Evolutionary conservation across 1,140 invertebrate genomes (phyloP).

Genomic region (Eupeodes corollae): DNA sequence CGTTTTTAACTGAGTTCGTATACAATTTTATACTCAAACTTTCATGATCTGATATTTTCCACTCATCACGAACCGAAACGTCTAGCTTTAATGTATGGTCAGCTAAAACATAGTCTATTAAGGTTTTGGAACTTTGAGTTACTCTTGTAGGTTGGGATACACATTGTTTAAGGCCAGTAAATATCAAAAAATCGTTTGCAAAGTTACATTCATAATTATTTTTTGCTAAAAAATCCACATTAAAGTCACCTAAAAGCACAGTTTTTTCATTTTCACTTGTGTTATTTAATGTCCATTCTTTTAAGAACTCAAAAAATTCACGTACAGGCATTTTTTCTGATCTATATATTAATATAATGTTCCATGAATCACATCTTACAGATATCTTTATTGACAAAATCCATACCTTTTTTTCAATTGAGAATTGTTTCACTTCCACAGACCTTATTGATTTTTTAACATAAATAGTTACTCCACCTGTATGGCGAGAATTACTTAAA

Average conservation of each 20-base stretch:
- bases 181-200: too few relatives aligned
- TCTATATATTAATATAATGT: background rate
- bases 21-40: too few relatives aligned
- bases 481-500: conserved; percentile 1
- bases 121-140: background rate
- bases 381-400: background rate
- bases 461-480: conserved; percentile 9
- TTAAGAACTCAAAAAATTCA: background rate
- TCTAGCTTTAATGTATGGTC: too few relatives aligned
- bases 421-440: background rate
- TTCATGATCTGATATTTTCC: too few relatives aligned
- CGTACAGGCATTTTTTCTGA: background rate
- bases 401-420: background rate
- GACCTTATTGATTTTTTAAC: conserved; percentile 1
- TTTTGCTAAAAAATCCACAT: background rate
- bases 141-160: background rate
- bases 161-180: background rate
- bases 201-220: background rate
- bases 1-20: too few relatives aligned
- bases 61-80: too few relatives aligned
- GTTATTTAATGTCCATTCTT: background rate
- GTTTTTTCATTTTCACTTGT: background rate
- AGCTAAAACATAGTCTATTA: background rate
- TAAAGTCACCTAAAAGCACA: background rate
- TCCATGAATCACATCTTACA: background rate